Evolutionary conservation across 35 echinoderm and acorn worm genomes (phyloP).

Genomic region (Ophioderma brevispina): DNA sequence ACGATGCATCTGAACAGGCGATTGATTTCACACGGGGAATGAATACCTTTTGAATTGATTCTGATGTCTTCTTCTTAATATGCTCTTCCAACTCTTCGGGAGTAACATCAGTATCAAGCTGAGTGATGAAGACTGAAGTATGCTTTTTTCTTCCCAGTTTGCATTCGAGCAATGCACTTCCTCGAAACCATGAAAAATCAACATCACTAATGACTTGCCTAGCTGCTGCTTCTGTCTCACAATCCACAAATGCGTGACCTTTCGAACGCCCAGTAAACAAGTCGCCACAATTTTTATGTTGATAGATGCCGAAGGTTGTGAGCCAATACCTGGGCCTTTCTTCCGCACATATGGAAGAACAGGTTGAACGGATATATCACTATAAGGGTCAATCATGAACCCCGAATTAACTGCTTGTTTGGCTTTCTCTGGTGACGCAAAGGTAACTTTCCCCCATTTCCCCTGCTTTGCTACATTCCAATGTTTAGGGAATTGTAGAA

Average conservation of each 20-base stretch:
- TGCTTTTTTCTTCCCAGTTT: background rate
- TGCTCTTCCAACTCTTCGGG: constrained; percentile 11
- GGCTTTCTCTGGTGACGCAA: constrained; percentile 19
- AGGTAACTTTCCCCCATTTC: constrained; percentile 42
- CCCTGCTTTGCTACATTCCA: constrained; percentile 11
- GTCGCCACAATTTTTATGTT: background rate
- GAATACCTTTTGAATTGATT: background rate
- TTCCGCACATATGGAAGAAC: background rate
- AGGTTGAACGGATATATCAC: background rate
- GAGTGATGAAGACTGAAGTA: background rate
- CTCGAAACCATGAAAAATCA: background rate
- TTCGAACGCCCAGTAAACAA: constrained; percentile 30
- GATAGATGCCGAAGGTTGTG: background rate
- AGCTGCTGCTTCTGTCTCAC: background rate
- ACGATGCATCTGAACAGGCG: background rate
- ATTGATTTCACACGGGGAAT: background rate
- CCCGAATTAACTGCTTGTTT: background rate
- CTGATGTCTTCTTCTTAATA: background rate
- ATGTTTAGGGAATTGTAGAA: constrained; percentile 11
- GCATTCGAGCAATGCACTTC: background rate
- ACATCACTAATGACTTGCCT: background rate
- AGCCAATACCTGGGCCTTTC: background rate
- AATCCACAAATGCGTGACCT: constrained; percentile 30
- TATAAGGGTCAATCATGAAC: background rate
- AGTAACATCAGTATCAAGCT: background rate